Evolutionary conservation across 2,888 invertebrate species (phyloP), one percentile per base, ranked within the genome.

Genomic region (Tenthredo scrophulariae): DNA sequence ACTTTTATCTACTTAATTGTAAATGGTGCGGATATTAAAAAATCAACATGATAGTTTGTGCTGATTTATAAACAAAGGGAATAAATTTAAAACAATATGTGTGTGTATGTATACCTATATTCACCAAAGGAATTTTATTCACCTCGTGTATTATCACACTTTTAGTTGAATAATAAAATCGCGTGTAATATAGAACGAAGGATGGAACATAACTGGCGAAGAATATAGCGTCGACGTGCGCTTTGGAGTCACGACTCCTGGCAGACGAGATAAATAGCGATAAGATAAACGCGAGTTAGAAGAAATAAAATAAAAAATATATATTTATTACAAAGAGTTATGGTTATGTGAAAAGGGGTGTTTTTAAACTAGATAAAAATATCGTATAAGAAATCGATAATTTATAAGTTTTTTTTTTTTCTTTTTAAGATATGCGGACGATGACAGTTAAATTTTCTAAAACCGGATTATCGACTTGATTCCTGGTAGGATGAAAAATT

Each of bases 401-500:
- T 75, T 72, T n/a, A n/a, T 6, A 40, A 13, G 15, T 46, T 13
- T 75, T 26, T 1, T 37, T 37, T 37, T 7, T 37, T 37, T 37
- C 50, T 46, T 15, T 70, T 37, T 9, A 1, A 13, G 29, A 7
- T 15, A 29, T 15, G 26, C 7, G 29, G 2, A 54, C 29, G 26
- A 40, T 46, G 50, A 46, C 54, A 77, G 6, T 50, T 6, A 26
- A 54, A 1, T 3, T 50, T 50, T 54, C 1, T 22, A 54, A 43
- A 77, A 54, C 77, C 29, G 33, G 77, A 77, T 33, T 54, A 6
- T 54, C 18, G n/a, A 50, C 26, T 77, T 18, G 26, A 29, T 77
- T 26, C 7, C 0, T 18, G 33, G 77, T 15, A 6, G 4, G 18
- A 67, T 33, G 33, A 2, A 67, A 77, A 26, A 77, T 77, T 77